Base-by-base conservation (phyloP, 2,113 vertebrate genomes). In the Isurus oxyrinchus region DNA sequence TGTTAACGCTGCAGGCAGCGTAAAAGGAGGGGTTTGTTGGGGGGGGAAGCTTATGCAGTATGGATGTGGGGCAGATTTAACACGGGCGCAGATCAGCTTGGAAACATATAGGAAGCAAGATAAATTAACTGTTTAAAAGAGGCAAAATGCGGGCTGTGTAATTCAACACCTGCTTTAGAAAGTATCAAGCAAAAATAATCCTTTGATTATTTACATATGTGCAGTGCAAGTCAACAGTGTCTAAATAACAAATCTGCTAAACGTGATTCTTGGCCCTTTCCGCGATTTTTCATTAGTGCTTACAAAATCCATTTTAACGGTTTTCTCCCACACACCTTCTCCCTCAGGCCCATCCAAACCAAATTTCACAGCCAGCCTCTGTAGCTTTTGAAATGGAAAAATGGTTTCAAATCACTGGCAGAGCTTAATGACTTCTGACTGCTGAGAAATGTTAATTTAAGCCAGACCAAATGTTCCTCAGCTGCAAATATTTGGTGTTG, bases 401-500 rank as follows among this genome's bases (percentile, higher is more conserved):
- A 98, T 97, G 97, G 97, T 98, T 98, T 98, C 98, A 98, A 98
- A 98, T 98, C 98, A 98, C 96, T 98, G 97, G 97, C 97, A 98
- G 97, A 97, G 97, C 97, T 97, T 98, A 98, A 98, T 98, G 98
- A 98, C 98, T 98, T 98, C 97, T 98, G 98, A 98, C 98, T 98
- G 98, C 97, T 97, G 98, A 98, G 98, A 98, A 98, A 98, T 98
- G 98, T 98, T 98, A 98, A 98, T 98, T 98, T 98, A 98, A 98
- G 97, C 97, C 97, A 97, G 98, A 98, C 98, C 98, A 98, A 98
- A 98, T 98, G 98, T 98, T 98, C 97, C 97, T 98, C 98, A 98
- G 98, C 98, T 98, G 98, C 98, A 98, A 98, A 98, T 98, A 98
- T 98, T 98, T 98, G 98, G 98, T 98, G 97, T 97, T 98, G 97